These are phyloP conservation scores for Burhinus bistriatus DNA, from an alignment of 2,113 vertebrate genomes.

Conservation along the genomic window DNA sequence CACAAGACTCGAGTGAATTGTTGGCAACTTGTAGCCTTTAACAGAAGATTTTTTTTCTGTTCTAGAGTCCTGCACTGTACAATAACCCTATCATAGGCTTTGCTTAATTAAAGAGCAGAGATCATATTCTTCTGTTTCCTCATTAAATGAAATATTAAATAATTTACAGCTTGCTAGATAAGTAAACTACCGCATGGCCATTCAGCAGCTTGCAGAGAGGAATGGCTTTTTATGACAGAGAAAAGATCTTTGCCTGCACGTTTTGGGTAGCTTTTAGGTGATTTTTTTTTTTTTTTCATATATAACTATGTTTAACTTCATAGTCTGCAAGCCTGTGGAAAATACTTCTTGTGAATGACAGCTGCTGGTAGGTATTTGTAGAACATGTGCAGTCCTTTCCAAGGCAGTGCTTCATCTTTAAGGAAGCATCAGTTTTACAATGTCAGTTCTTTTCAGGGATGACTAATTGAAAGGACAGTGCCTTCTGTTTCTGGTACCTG, in stretches of 20 bases:
- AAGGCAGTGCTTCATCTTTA: neutral
- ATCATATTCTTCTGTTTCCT: neutral
- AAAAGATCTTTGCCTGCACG: neutral
- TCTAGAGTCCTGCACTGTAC: neutral
- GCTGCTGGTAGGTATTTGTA: neutral
- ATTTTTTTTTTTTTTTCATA: neutral
- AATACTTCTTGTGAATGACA: neutral
- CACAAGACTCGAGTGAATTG: neutral
- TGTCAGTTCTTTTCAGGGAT: neutral
- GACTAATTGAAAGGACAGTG: neutral
- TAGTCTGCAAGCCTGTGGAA: conserved; percentile 19
- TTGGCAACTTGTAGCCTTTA: neutral
- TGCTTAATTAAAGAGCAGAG: conserved; percentile 50
- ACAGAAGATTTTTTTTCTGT: neutral
- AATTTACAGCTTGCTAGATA: conserved; percentile 8
- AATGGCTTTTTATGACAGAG: neutral
- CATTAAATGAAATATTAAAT: neutral
- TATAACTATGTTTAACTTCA: conserved; percentile 40
- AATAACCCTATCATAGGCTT: neutral
- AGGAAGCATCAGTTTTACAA: neutral
- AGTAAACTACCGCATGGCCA: neutral
- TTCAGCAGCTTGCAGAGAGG: neutral
- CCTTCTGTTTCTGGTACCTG: neutral
- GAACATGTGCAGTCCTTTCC: neutral
- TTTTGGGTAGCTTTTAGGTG: neutral